Conservation (phyloP, 2,113 vertebrate genomes). For the Pungitius pungitius region DNA sequence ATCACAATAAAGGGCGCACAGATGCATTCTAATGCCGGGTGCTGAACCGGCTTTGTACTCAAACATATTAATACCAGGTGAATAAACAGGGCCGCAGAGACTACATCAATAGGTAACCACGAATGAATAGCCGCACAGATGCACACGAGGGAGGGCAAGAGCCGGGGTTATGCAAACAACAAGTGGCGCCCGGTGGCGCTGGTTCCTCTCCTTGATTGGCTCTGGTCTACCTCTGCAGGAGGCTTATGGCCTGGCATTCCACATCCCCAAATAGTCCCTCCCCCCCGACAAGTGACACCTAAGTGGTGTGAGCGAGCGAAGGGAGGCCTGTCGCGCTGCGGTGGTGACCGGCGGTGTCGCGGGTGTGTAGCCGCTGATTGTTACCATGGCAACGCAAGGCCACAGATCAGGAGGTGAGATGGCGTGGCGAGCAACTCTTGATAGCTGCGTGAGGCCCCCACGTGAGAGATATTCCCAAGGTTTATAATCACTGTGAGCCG, state of each 20-base stretch:
- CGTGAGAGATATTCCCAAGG: slow-evolving; percentile 59
- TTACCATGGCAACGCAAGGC: slow-evolving; percentile 70
- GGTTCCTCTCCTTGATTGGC: slow-evolving; percentile 70
- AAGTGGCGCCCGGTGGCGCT: slow-evolving; percentile 54
- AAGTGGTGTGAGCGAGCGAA: slow-evolving; percentile 37
- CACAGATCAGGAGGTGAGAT: slow-evolving; percentile 68
- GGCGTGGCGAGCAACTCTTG: slow-evolving; percentile 49
- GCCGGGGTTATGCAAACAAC: slow-evolving; percentile 48
- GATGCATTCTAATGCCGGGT: not conserved
- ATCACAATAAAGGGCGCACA: not conserved
- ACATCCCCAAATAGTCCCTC: slow-evolving; percentile 46
- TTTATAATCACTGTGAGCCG: slow-evolving; percentile 73
- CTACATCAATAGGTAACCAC: slow-evolving; percentile 33
- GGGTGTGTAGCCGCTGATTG: slow-evolving; percentile 52
- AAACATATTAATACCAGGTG: not conserved
- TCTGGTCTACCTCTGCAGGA: slow-evolving; percentile 51
- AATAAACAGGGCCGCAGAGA: not conserved
- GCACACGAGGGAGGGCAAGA: slow-evolving; percentile 20
- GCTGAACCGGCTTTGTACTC: not conserved
- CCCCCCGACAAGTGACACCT: slow-evolving; percentile 62
- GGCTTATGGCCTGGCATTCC: slow-evolving; percentile 51
- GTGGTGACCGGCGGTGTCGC: not conserved
- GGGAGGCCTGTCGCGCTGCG: slow-evolving; percentile 12
- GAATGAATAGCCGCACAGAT: slow-evolving; percentile 33
- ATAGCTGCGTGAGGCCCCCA: slow-evolving; percentile 68